Evolutionary conservation across 2,888 invertebrate species (phyloP).

Genomic region (Trichacis sp.): DNA sequence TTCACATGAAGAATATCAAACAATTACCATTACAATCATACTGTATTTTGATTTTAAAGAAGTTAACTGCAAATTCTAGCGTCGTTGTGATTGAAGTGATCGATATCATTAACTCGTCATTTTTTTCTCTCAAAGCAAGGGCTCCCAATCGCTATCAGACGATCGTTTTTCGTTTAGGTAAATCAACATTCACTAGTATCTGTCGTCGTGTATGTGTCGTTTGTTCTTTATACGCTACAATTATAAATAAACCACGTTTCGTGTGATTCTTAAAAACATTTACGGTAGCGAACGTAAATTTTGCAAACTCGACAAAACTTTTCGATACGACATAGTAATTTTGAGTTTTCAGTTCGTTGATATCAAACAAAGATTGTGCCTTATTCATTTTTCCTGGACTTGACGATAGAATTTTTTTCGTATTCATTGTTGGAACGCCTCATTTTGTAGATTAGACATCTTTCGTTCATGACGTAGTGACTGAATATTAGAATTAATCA

Average conservation of each 20-base stretch:
- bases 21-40: no score
- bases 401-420: not conserved
- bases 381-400: not conserved
- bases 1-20: no score
- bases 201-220: slow-evolving; percentile 32
- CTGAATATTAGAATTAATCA: not conserved
- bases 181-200: slow-evolving; percentile 48
- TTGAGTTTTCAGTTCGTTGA: not conserved
- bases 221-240: slow-evolving; percentile 22
- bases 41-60: no score
- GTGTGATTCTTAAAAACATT: no score
- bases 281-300: no score
- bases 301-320: not conserved
- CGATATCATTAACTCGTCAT: slow-evolving; percentile 1
- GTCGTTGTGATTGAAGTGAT: no score
- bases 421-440: not conserved
- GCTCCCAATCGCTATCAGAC: slow-evolving; percentile 67
- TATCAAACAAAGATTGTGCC: not conserved
- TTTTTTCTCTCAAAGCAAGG: slow-evolving; percentile 60
- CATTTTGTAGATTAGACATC: not conserved
- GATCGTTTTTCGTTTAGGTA: slow-evolving; percentile 67
- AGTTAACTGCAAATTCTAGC: no score
- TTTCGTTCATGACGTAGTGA: no score
- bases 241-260: no score
- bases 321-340: not conserved